Base-by-base conservation (phyloP, 2,888 invertebrate species). In the Keiferia lycopersicella region DNA sequence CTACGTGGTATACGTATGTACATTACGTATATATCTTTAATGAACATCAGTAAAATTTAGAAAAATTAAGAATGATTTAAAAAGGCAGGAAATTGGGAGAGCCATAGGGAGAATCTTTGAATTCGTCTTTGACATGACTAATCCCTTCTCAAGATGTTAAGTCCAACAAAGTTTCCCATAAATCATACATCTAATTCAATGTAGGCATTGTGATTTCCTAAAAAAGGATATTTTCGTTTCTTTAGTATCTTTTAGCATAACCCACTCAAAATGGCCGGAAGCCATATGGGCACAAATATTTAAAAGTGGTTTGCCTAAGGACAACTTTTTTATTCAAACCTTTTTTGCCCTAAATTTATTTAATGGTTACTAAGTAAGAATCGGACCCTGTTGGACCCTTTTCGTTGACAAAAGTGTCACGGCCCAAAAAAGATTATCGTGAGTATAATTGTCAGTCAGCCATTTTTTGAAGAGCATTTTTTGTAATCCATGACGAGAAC, bases 201-300 rank as follows among this genome's bases (percentile, higher is more conserved):
- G 77, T 74, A 45, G 45, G 72, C 72, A 78, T 81, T 76, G 73
- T 79, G 63, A 69, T 72, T 72, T 70, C 79, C 83, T 85, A 87
- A 86, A 77, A 68, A 69, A 68, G 68, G 67, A 26, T 78, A 8
- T 72, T 71, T 71, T 39, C 66, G 68, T 71, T 78, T 72, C 71
- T 71, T 56, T 67, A 71, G 68, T 71, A 82, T 84, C 86, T 89
- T 90, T 88, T 88, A 86, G 86, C 86, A 84, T 87, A 89, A 89
- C 88, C 89, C 89, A 86, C 89, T 89, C 89, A 68, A 85, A 86
- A 81, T 89, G 85, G 88, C 91, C 91, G 91, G 91, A 91, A 91
- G 88, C 88, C 89, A 87, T 89, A 81, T 88, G 90, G 75, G 85
- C 82, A 88, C 88, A 91, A 91, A 91, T 89, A 91, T 91, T 88